Base-by-base conservation (phyloP, 2,888 invertebrate genomes). In the Melinaea marsaeus region DNA sequence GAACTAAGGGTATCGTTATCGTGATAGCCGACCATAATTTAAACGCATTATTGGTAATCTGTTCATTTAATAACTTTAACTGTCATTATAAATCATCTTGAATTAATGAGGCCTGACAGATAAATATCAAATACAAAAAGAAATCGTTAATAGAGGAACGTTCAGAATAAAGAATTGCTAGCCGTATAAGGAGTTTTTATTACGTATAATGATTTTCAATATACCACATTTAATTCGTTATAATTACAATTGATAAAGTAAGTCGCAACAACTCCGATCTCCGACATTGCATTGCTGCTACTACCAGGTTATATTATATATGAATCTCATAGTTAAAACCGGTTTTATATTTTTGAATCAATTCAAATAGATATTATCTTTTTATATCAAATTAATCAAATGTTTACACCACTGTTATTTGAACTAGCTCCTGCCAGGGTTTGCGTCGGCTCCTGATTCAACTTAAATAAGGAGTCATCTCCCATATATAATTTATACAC, bases 21-120 rank as follows among this genome's bases (percentile, higher is more conserved):
- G 22, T 75, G 65, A 72, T 80, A 89, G 5, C 89, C 89, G 57
- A 89, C 88, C 88, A 89, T 89, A 67, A 51, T 65, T 62, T 63
- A 6, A 55, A 54, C 34, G 13, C 51, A 51, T 58, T 33, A 7
- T 47, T 33, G 55, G 46, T n/a, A 22, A 48, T 11, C 35, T 57
- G 46, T 62, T 46, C 54, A 13, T 47, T 61, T 55, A 61, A 57
- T 57, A 51, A 35, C 13, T 51, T 45, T 48, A 47, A 55, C 9
- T 54, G 42, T 57, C 59, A 65, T 54, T 54, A 42, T 56, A n/a
- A 22, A n/a, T 33, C 60, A 60, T 63, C 60, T 60, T 59, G 13
- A 60, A 48, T 55, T 22, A 22, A 22, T 22, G 51, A 22, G 32
- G 9, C 7, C n/a, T 51, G 32, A 32, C 51, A 51, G 32, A 51